Evolutionary conservation across 2,888 invertebrate species (phyloP), one percentile per base, ranked within the genome.

Genomic region (Chrysolina oricalcia): DNA sequence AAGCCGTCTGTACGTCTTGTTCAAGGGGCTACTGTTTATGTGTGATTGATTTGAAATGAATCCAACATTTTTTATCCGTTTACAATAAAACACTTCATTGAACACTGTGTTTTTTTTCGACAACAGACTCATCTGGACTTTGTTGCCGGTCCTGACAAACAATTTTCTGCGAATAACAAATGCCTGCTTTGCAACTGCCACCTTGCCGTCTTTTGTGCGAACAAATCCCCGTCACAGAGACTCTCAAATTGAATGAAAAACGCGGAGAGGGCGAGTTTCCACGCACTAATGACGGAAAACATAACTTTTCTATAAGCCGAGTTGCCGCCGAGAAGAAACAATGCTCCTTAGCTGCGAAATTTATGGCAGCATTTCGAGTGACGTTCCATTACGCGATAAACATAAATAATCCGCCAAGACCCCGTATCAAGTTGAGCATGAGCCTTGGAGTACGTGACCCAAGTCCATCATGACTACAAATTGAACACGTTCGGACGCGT

Each of bases 381-480:
- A 72, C 78, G 76, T 78, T 73, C 69, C 64, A 64, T 72, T 77
- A 40, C 50, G 74, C 75, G 72, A 72, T 72, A 50, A 59, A 72
- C 74, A 72, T 77, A 77, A 77, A 77, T 77, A 75, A 75, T 72
- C 48, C 74, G 19, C 74, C 41, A 69, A 70, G 53, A 69, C 65
- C 35, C 68, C 73, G 68, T 66, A 76, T 76, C 73, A 70, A 74
- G 70, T 74, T 74, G 76, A n/a, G 40, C 78, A 77, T 72, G 75
- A 73, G 75, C 74, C 71, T 74, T 35, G n/a, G 64, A 70, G 67
- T 81, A 81, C 81, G 81, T 81, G 81, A 81, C 81, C 78, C 67
- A 74, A 73, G 81, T 81, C 80, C 78, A 80, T 81, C 80, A 80
- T 75, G 72, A 73, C 73, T 75, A 79, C 80, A 78, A 80, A 80